These are phyloP conservation scores for Otis tarda DNA, from an alignment of 2,113 vertebrate genomes.

Conservation along the genomic window DNA sequence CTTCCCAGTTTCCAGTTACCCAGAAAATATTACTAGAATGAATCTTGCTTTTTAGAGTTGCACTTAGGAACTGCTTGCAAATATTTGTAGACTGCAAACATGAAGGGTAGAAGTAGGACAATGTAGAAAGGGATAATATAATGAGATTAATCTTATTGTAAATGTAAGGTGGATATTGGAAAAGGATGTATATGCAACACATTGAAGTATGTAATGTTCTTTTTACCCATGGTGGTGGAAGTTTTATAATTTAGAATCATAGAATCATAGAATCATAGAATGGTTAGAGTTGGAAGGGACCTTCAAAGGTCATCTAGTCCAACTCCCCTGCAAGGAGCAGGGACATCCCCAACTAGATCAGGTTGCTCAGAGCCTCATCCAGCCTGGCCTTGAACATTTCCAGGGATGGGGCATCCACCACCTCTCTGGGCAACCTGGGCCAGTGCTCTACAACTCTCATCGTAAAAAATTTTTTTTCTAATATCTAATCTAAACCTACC, in stretches of 20 bases:
- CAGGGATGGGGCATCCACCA: too few species aligned
- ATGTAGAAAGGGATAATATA: neutral
- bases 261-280: too few species aligned
- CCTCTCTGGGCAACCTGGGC: too few species aligned
- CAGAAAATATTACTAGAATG: neutral
- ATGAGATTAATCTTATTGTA: neutral
- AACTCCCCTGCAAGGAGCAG: too few species aligned
- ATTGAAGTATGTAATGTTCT: neutral
- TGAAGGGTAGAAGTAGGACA: neutral
- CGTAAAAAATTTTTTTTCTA: too few species aligned
- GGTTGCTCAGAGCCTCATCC: too few species aligned
- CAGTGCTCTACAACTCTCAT: too few species aligned
- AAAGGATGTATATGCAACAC: neutral
- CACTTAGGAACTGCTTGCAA: neutral
- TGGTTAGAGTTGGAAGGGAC: too few species aligned
- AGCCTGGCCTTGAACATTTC: too few species aligned
- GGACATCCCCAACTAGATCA: too few species aligned
- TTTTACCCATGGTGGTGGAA: neutral
- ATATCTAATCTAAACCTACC: too few species aligned
- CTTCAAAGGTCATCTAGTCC: too few species aligned
- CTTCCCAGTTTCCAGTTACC: neutral
- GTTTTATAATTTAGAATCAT: neutral
- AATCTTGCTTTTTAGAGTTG: neutral
- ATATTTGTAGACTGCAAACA: neutral
- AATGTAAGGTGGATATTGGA: neutral